Percentiles rank a stretch among this genome's conserved stretches.
Evolutionary conservation across 2,113 vertebrate species (phyloP).

Genomic region (Cervus canadensis): DNA sequence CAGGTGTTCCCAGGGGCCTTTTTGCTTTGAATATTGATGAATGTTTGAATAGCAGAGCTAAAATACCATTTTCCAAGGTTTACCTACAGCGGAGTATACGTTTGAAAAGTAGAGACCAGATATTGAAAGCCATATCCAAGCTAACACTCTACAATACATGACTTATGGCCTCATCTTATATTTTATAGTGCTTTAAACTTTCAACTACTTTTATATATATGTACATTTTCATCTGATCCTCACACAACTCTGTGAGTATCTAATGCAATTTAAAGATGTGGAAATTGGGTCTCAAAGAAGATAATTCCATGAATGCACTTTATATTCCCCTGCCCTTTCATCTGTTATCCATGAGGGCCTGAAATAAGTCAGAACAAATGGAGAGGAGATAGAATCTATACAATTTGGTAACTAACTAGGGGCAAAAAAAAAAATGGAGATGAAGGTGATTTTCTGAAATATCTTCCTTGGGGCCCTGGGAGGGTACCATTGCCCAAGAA

Average conservation of each 20-base stretch:
- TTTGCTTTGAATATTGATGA: neutral
- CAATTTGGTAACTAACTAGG: neutral
- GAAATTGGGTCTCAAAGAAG: conserved; percentile 24
- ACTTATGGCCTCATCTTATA: neutral
- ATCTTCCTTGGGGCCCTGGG: neutral
- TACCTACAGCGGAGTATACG: neutral
- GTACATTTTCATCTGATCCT: conserved; percentile 11
- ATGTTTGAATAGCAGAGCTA: conserved; percentile 11
- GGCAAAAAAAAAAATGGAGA: neutral
- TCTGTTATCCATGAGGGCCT: neutral
- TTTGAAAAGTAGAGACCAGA: neutral
- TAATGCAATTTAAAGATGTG: conserved; percentile 27
- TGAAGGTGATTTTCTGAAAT: neutral
- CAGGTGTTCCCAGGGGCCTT: neutral
- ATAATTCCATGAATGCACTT: neutral
- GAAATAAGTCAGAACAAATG: conserved; percentile 2
- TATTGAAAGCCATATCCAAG: neutral
- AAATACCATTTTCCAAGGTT: neutral
- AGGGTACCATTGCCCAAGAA: neutral
- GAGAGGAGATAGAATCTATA: neutral
- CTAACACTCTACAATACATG: neutral
- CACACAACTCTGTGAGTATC: neutral
- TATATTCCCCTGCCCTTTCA: conserved; percentile 6
- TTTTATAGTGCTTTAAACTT: conserved; percentile 12
- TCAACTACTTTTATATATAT: neutral